Percentiles rank a stretch among this genome's conserved stretches.
Evolutionary conservation across 2,888 invertebrate genomes (phyloP).

Genomic region (Eupithecia dodoneata): DNA sequence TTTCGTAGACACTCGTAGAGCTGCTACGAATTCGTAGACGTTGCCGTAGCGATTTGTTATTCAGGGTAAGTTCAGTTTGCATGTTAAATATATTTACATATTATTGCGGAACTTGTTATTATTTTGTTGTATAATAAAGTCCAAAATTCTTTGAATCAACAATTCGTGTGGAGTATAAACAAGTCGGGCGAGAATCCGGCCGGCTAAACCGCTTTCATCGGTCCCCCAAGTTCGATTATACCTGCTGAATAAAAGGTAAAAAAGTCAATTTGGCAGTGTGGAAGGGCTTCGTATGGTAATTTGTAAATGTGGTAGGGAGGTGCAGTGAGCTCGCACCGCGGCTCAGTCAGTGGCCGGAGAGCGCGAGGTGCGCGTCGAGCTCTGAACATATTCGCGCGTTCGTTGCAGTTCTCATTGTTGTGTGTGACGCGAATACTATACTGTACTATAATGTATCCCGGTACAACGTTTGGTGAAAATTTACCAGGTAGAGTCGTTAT

Average conservation of each 20-base stretch:
- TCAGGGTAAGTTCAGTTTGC: constrained; percentile 38
- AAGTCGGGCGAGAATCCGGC: constrained; percentile 64
- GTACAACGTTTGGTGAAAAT: constrained; percentile 69
- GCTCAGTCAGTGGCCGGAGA: constrained; percentile 51
- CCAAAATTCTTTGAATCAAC: constrained; percentile 49
- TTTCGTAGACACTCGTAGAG: constrained; percentile 46
- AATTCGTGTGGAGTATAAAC: constrained; percentile 49
- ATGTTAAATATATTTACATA: constrained; percentile 26
- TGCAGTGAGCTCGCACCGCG: constrained; percentile 61
- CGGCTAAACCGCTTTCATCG: constrained; percentile 69
- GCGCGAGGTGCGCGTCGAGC: constrained; percentile 52
- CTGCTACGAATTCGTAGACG: constrained; percentile 61
- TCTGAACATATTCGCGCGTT: constrained; percentile 49
- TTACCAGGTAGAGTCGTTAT: constrained; percentile 63
- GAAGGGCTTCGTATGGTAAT: constrained; percentile 79
- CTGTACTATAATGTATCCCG: constrained; percentile 80
- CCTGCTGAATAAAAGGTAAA: constrained; percentile 83
- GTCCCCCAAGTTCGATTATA: constrained; percentile 79
- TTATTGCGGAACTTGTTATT: constrained; percentile 42
- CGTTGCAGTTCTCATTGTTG: constrained; percentile 53
- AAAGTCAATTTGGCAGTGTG: constrained; percentile 81
- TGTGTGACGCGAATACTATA: constrained; percentile 51
- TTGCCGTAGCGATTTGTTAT: constrained; percentile 34
- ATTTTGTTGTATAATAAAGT: constrained; percentile 50
- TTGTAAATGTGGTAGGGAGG: constrained; percentile 82